Evolutionary conservation across 2,113 vertebrate species (phyloP).

Genomic region (Narcine bancroftii): DNA sequence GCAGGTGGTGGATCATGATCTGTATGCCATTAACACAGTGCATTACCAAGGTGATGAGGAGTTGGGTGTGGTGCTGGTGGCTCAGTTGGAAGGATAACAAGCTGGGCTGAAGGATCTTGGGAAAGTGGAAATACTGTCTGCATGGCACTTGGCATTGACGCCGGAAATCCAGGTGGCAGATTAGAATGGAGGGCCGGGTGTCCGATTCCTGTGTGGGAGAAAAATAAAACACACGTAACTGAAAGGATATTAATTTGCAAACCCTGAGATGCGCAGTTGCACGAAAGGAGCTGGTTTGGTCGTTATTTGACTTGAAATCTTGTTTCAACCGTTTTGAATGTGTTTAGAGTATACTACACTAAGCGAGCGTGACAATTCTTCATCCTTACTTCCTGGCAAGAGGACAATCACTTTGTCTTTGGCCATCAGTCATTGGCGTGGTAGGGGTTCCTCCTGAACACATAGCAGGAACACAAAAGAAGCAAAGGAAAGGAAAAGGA

Average conservation of each 20-base stretch:
- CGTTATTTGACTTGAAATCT: neutral
- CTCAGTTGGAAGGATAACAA: slow-evolving; percentile 85
- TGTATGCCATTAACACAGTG: neutral
- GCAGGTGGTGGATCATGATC: neutral
- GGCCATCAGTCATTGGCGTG: neutral
- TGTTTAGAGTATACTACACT: neutral
- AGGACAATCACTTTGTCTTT: neutral
- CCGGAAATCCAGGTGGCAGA: slow-evolving; percentile 80
- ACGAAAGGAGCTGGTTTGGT: neutral
- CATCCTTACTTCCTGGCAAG: neutral
- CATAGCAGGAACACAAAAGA: neutral
- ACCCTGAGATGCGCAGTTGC: neutral
- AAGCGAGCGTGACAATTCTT: neutral
- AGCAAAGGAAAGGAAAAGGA: neutral
- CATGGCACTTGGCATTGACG: slow-evolving; percentile 80
- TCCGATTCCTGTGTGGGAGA: slow-evolving; percentile 65
- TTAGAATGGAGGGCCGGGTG: slow-evolving; percentile 90
- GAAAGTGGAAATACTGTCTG: slow-evolving; percentile 84
- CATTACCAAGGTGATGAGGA: slow-evolving; percentile 75
- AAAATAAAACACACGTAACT: neutral
- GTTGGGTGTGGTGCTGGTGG: slow-evolving; percentile 70
- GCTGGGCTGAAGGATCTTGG: slow-evolving; percentile 78
- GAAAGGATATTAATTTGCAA: slow-evolving; percentile 9
- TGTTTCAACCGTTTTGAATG: neutral
- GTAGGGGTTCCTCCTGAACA: neutral